Conservation (phyloP, 2,797 vertebrate species). For the Spondyliosoma cantharus region DNA sequence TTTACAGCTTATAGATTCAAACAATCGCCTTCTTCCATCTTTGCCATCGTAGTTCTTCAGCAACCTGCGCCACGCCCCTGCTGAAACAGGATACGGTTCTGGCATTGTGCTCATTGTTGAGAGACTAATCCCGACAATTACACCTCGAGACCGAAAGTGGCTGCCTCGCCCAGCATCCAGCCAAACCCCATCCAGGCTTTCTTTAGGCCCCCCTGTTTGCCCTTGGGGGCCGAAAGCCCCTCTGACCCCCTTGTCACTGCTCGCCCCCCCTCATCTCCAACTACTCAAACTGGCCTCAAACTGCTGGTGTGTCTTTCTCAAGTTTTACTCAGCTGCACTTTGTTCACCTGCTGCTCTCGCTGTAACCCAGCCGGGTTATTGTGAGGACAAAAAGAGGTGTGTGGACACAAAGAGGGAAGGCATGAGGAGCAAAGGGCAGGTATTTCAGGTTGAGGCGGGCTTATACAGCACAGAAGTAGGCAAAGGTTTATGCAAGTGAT, state of each 20-base stretch:
- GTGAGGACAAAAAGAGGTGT: slow-evolving; percentile 69
- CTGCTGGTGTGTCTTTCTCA: slow-evolving; percentile 62
- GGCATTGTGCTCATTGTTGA: slow-evolving; percentile 83
- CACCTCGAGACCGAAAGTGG: slow-evolving; percentile 78
- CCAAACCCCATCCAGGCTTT: slow-evolving; percentile 60
- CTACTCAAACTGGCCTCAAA: slow-evolving; percentile 54
- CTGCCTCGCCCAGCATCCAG: slow-evolving; percentile 70
- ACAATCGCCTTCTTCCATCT: slow-evolving; percentile 65
- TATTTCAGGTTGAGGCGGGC: slow-evolving; percentile 74
- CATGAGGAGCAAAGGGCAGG: slow-evolving; percentile 80
- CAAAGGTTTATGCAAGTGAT: slow-evolving; percentile 53
- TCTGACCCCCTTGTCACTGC: slow-evolving; percentile 29
- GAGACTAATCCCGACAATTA: slow-evolving; percentile 83
- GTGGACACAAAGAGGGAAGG: slow-evolving; percentile 67
- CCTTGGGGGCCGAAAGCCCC: slow-evolving; percentile 50
- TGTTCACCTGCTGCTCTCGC: slow-evolving; percentile 71
- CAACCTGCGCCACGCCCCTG: slow-evolving; percentile 73
- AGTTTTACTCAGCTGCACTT: slow-evolving; percentile 77
- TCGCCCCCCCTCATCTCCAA: slow-evolving; percentile 38
- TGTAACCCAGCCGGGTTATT: slow-evolving; percentile 66
- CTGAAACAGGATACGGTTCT: slow-evolving; percentile 79
- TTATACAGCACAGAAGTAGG: slow-evolving; percentile 45
- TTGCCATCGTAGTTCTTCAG: slow-evolving; percentile 56
- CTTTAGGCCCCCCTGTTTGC: slow-evolving; percentile 59
- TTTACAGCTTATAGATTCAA: slow-evolving; percentile 43